Conservation (phyloP, 2,113 vertebrate genomes). For the Onychostoma macrolepis region DNA sequence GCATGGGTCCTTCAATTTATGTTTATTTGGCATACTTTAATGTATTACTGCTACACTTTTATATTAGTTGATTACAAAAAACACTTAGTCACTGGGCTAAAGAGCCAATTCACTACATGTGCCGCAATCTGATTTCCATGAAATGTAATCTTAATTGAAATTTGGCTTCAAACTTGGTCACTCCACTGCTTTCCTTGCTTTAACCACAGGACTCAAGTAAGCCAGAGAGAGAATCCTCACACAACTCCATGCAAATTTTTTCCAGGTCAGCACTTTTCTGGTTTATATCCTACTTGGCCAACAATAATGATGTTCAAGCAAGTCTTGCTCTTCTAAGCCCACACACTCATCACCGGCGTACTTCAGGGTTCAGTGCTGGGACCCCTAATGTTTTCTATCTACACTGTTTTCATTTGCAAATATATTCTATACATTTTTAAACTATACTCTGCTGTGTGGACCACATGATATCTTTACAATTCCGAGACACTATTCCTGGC, state of each 20-base stretch:
- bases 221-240: not conserved
- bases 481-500: not conserved
- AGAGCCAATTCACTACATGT: not conserved
- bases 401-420: not conserved
- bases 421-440: not conserved
- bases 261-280: slow-evolving; percentile 20
- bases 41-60: not conserved
- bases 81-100: slow-evolving; percentile 8
- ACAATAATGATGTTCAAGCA: slow-evolving; percentile 8
- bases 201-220: slow-evolving; percentile 2
- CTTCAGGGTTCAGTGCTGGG: slow-evolving; percentile 12
- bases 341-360: not conserved
- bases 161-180: slow-evolving; percentile 25
- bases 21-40: not conserved
- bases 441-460: not conserved
- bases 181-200: slow-evolving; percentile 11
- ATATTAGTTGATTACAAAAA: slow-evolving; percentile 10
- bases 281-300: slow-evolving; percentile 6
- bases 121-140: slow-evolving; percentile 14
- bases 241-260: slow-evolving; percentile 6
- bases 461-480: not conserved
- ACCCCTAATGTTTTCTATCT: not conserved
- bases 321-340: not conserved
- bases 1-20: not conserved
- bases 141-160: slow-evolving; percentile 14